Evolutionary conservation across 2,888 invertebrate genomes (phyloP).

Genomic region (Drosophila bunnanda): DNA sequence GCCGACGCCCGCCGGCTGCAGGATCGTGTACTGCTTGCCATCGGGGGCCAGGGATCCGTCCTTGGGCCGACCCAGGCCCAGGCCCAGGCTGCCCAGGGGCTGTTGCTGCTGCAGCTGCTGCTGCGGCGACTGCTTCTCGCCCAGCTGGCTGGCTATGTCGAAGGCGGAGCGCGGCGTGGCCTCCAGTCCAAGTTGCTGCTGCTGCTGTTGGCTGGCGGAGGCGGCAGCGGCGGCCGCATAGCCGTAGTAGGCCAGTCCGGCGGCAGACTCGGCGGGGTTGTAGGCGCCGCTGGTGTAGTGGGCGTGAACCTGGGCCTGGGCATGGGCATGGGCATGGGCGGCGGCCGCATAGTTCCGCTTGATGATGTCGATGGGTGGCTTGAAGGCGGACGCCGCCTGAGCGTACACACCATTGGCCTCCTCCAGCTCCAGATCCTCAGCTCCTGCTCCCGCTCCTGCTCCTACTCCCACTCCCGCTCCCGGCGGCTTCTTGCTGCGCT

Average conservation of each 20-base stretch:
- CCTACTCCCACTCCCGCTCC: conserved; percentile 2
- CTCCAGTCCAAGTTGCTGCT: conserved; percentile 54
- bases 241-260: conserved; percentile 73
- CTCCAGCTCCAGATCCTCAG: conserved; percentile 12
- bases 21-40: conserved; percentile 93
- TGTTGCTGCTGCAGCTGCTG: background rate
- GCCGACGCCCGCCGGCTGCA: conserved; percentile 92
- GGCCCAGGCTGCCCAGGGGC: background rate
- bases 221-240: conserved; percentile 72
- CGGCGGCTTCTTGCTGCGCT: conserved; percentile 14
- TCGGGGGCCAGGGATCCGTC: conserved; percentile 53
- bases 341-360: conserved; percentile 85
- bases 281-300: conserved; percentile 70
- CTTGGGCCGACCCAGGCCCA: conserved; percentile 16
- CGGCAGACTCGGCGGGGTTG: conserved; percentile 63
- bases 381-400: conserved; percentile 91
- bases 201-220: conserved; percentile 65
- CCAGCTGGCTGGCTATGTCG: conserved; percentile 59
- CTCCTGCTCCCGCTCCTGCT: background rate
- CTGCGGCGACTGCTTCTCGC: conserved; percentile 31
- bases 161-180: conserved; percentile 42
- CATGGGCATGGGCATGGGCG: conserved; percentile 68
- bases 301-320: conserved; percentile 59
- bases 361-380: conserved; percentile 89
- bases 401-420: conserved; percentile 87